Evolutionary conservation across 2,888 invertebrate species (phyloP), one percentile per base, ranked within the genome.

Genomic region (Philopedon plagiatum): DNA sequence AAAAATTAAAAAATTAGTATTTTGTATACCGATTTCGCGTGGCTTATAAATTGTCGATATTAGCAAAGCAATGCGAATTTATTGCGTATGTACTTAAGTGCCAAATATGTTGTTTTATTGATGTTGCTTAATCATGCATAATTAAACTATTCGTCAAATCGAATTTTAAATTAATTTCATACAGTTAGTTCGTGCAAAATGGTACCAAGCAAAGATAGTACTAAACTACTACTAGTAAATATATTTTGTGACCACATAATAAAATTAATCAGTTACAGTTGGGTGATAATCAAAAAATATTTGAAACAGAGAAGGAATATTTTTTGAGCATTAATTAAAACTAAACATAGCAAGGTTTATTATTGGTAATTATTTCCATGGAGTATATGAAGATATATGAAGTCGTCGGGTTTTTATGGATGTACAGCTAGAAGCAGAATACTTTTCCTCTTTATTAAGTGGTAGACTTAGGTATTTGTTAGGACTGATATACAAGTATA

Each of bases 401-500:
- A 26, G 51, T 37, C 46, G 37, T 60, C 37, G 60, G 67, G 49
- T 58, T 39, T 65, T 66, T 44, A 61, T 23, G 51, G 56, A 29
- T 69, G 69, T 62, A 69, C 62, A 62, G 62, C 56, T 49, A 62
- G 56, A 56, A 62, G 62, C 54, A 62, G 32, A 56, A 57, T 19
- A 44, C 56, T 54, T 41, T 62, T 54, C 44, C 57, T 44, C 62
- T 66, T 67, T 62, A 66, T 70, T 63, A 58, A 66, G 21, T 70
- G 57, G 71, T 74, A 80, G 80, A 78, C 73, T 79, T 81, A 80
- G 79, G 76, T 83, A 82, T 81, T 84, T 83, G 84, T 84, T 84
- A 84, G 84, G 83, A 83, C 83, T 83, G 85, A 78, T 79, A 79
- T 80, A 80, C 78, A 79, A 80, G 78, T 78, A 81, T 81, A 82